phyloP scores from a whole-genome alignment of 2,113 vertebrate genomes.

The Macheiramphus alcinus region DNA sequence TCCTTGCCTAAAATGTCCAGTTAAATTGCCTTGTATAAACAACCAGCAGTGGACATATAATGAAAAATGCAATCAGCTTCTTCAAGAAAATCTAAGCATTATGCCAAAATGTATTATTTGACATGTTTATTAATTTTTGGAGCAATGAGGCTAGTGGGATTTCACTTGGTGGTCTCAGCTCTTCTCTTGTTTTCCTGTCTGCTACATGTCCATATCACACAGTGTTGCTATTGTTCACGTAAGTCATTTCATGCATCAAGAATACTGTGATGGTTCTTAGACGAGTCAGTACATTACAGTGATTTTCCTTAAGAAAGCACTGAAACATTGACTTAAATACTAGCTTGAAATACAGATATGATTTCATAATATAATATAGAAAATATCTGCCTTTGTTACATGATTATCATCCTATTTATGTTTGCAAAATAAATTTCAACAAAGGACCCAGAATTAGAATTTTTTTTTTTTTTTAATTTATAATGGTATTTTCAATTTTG shows the following conservation, averaged over 20 bases:
- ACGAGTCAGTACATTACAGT: not conserved
- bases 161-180: conserved; percentile 30
- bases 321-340: not conserved
- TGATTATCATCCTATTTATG: not conserved
- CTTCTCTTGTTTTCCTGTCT: not conserved
- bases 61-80: not conserved
- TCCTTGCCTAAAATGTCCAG: not conserved
- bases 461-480: not conserved
- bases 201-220: not conserved
- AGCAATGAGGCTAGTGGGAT: not conserved
- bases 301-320: not conserved
- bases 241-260: conserved; percentile 29
- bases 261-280: not conserved
- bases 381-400: not conserved
- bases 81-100: not conserved
- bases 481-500: not conserved
- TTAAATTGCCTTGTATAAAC: not conserved
- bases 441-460: not conserved
- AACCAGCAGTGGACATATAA: not conserved
- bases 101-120: not conserved
- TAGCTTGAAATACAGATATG: not conserved
- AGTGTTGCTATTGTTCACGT: conserved; percentile 19
- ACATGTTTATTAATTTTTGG: not conserved
- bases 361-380: not conserved
- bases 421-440: not conserved